Evolutionary conservation across 2,797 vertebrate species (phyloP), one percentile per base, ranked within the genome.

Genomic region (Etheostoma nigrum): DNA sequence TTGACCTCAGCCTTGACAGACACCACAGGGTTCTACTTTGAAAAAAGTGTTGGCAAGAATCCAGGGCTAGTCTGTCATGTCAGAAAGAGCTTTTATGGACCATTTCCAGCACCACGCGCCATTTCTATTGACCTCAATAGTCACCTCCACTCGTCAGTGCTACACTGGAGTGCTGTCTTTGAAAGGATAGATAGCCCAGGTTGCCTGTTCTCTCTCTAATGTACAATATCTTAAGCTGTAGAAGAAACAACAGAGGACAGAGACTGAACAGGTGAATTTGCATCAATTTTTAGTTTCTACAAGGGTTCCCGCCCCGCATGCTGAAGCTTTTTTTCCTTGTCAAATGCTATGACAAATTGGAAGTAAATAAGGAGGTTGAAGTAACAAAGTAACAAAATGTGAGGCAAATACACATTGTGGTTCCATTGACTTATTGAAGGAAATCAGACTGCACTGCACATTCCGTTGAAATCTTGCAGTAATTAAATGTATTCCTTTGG

Each of bases 41-140:
- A 45, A 48, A 74, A 74, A 76, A 76, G 21, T 13, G 67, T 44
- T 91, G 88, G 80, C 76, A 70, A 76, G 51, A 78, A 55, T 72
- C 74, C 78, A 85, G 40, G 33, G 75, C 48, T 48, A 47, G 58
- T 77, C 74, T 48, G 82, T 84, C 83, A 85, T 81, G 76, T 89
- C 82, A 88, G 76, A 84, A 78, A 82, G 86, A 90, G 89, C 72
- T 89, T 88, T 89, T 89, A 88, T 85, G 81, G 87, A 86, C 74
- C 74, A 77, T 80, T 91, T 91, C 86, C 85, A 90, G 85, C 84
- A 86, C 67, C 72, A 72, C 40, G 76, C 55, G 78, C 75, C 64
- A 71, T 82, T 84, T 87, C 76, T 72, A 59, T 72, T 79, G 81
- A 88, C 83, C 89, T 75, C 74, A 36, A 47, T 53, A 33, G 77